A percentile compares a stretch with the other conserved stretches of the same genome.
phyloP scores from a whole-genome alignment of 2,113 vertebrate genomes.

The Grammomys surdaster region DNA sequence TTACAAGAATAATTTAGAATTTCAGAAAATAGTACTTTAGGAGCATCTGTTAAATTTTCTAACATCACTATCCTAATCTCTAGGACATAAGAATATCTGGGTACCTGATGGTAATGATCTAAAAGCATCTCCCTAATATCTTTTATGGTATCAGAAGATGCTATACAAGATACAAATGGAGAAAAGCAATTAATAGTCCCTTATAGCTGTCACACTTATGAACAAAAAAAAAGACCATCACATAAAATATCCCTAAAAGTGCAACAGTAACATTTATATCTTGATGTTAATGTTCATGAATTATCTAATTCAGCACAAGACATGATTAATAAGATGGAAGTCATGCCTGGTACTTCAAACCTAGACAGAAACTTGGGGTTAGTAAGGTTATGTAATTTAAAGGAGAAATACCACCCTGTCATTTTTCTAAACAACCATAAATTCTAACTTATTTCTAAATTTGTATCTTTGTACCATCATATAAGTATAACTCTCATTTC shows the following conservation, averaged over 20 bases:
- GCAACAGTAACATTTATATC: neutral
- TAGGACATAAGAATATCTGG: neutral
- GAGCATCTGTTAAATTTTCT: neutral
- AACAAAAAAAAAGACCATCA: neutral
- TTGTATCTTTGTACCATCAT: neutral
- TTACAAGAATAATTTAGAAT: slow-evolving; percentile 25
- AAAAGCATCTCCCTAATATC: neutral
- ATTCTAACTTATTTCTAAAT: neutral
- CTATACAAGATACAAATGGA: neutral
- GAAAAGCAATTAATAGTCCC: neutral
- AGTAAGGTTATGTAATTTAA: neutral
- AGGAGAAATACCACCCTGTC: neutral
- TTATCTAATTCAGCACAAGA: too few species aligned
- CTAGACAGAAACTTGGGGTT: neutral
- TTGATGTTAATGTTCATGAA: neutral
- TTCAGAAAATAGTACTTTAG: neutral
- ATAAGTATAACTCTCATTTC: neutral
- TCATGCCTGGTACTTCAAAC: neutral
- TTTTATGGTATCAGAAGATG: neutral
- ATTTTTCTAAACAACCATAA: neutral
- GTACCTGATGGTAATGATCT: neutral
- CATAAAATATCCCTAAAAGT: neutral
- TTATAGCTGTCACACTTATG: neutral
- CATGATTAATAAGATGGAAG: neutral
- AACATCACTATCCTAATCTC: neutral